These are phyloP conservation scores for Trichogramma pretiosum DNA, from an alignment of 1,140 invertebrate genomes.

Conservation along the genomic window DNA sequence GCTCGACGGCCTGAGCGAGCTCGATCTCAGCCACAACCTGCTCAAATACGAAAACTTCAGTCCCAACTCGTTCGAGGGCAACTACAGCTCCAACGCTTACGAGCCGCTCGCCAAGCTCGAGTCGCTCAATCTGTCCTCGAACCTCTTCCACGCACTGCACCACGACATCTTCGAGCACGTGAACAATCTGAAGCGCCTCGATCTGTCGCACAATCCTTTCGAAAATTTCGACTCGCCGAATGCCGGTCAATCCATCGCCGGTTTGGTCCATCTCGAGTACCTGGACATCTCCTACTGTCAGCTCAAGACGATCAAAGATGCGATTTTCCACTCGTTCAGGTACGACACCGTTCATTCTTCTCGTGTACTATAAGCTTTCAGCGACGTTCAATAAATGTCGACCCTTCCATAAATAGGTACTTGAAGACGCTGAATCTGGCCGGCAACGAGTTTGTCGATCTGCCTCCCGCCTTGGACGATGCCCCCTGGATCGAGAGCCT, in stretches of 20 bases:
- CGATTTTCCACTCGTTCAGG: slow-evolving; percentile 6
- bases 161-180: slow-evolving; percentile 65
- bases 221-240: slow-evolving; percentile 52
- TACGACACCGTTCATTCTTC: background rate
- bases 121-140: slow-evolving; percentile 55
- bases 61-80: slow-evolving; percentile 51
- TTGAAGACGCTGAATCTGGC: slow-evolving; percentile 58
- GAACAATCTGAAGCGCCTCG: slow-evolving; percentile 52
- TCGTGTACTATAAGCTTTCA: background rate
- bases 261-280: slow-evolving; percentile 55
- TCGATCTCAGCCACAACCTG: slow-evolving; percentile 63
- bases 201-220: slow-evolving; percentile 60
- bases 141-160: slow-evolving; percentile 57
- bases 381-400: background rate
- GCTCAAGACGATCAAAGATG: slow-evolving; percentile 34
- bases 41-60: slow-evolving; percentile 48
- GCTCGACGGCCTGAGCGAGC: slow-evolving; percentile 49
- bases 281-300: slow-evolving; percentile 60
- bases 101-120: slow-evolving; percentile 53
- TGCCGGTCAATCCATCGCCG: slow-evolving; percentile 50
- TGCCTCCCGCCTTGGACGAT: slow-evolving; percentile 54
- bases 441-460: slow-evolving; percentile 54
- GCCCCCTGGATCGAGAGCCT: slow-evolving; percentile 51
- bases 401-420: slow-evolving; percentile 28
- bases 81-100: slow-evolving; percentile 38